A percentile compares a stretch with the other conserved stretches of the same genome.
These are phyloP conservation scores for Apis cerana DNA, from an alignment of 1,140 invertebrate genomes.

Conservation along the genomic window DNA sequence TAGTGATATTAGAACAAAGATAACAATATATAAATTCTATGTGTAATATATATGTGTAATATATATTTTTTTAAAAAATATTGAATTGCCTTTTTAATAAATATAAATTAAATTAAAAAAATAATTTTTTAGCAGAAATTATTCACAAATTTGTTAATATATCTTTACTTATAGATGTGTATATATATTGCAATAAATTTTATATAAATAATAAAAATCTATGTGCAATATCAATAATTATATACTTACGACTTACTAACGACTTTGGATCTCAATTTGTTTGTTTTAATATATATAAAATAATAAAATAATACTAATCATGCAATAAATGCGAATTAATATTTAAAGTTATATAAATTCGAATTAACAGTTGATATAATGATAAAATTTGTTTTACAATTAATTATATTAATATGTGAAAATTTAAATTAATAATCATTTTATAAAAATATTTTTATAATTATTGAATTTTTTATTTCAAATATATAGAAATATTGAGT, in stretches of 20 bases:
- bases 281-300: background rate
- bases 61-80: constrained; percentile 5
- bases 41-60: background rate
- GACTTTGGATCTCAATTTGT: background rate
- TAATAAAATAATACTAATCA: constrained; percentile 13
- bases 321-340: background rate
- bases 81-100: background rate
- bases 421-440: background rate
- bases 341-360: background rate
- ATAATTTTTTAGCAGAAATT: background rate
- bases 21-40: background rate
- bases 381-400: background rate
- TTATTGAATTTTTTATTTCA: background rate
- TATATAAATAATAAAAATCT: constrained; percentile 1
- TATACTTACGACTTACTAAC: background rate
- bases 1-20: too few species aligned
- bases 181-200: background rate
- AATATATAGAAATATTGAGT: background rate
- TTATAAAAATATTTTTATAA: background rate
- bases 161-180: background rate
- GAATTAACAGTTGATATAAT: background rate
- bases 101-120: constrained; percentile 14
- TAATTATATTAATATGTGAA: background rate
- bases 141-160: background rate
- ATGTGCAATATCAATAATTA: background rate